Evolutionary conservation across 2,888 invertebrate genomes (phyloP), one percentile per base, ranked within the genome.

Genomic region (Pollenia labialis): DNA sequence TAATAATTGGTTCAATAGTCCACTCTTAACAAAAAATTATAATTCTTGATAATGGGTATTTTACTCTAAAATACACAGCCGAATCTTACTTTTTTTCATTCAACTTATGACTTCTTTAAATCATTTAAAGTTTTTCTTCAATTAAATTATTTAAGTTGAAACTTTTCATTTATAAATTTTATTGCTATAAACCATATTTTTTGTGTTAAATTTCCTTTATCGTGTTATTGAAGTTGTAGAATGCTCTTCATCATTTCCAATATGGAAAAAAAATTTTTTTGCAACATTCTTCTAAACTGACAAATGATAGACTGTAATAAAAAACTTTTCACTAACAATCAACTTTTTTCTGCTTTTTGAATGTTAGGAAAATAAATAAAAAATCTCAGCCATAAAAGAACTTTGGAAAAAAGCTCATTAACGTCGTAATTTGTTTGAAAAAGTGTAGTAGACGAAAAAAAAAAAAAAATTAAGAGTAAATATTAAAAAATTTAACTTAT

Each of bases 231-330:
- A 42, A 54, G 44, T 18, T 16, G 11, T 16, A 72, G 18, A 46
- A 56, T 72, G 14, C 14, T 54, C 58, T 54, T 32, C 6, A 42
- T 72, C 56, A 56, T 72, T 16, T 8, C 16, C 46, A 23, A 46
- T 44, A 10, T 14, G 7, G 48, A 8, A 40, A 9, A 32, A 9
- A 64, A 46, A 54, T 18, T 56, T 58, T 54, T 46, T 23, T 46
- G 10, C 32, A 52, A 44, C 40, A 60, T 50, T 64, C 6, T 40
- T 54, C 40, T n/a, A 7, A 60, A 60, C 58, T 48, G 69, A 69
- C 60, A 60, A 79, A 50, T 60, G 60, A 79, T 50, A 69, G 40
- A 79, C 42, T 68, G 56, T 62, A 62, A 62, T 40, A 50, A 48
- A 48, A 75, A 75, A 75, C 48, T 62, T 50, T 60, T 75, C 16